Evolutionary conservation across 2,888 invertebrate species (phyloP).

Genomic region (Alloscopus bannaensis): DNA sequence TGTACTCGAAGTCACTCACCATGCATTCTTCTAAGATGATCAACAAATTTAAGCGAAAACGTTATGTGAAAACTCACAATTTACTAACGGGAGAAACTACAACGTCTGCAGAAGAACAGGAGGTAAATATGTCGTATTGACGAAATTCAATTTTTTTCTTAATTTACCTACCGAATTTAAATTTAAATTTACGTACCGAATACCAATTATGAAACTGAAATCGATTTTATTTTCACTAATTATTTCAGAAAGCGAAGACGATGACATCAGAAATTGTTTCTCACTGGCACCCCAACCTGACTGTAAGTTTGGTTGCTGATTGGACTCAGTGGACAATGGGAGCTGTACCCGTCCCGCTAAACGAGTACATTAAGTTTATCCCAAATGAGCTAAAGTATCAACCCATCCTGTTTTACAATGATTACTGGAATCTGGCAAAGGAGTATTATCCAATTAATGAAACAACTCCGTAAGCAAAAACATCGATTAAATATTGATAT

Average conservation of each 20-base stretch:
- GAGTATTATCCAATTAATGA: conserved; percentile 95
- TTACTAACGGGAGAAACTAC: conserved; percentile 93
- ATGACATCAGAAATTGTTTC: conserved; percentile 92
- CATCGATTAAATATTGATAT: conserved; percentile 11
- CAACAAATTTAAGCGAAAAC: conserved; percentile 93
- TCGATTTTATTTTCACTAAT: no score
- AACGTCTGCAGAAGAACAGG: conserved; percentile 82
- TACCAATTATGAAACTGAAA: no score
- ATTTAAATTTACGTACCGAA: no score
- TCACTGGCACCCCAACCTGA: conserved; percentile 99
- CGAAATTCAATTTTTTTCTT: no score
- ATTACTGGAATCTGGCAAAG: conserved; percentile 98
- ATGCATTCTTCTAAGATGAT: conserved; percentile 87
- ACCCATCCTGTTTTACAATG: conserved; percentile 95
- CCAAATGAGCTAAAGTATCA: conserved; percentile 91
- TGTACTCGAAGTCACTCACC: conserved; percentile 82
- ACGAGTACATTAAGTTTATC: conserved; percentile 85
- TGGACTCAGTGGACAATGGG: conserved; percentile 96
- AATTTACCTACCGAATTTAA: no score
- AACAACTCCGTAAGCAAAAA: conserved; percentile 83
- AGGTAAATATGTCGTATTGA: conserved; percentile 76
- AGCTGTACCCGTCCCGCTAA: conserved; percentile 89
- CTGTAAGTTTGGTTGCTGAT: conserved; percentile 95
- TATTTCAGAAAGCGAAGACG: conserved; percentile 84
- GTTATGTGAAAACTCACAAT: conserved; percentile 92